Evolutionary conservation across 1,140 invertebrate genomes (phyloP).

Genomic region (Muscidifurax raptorellus): DNA sequence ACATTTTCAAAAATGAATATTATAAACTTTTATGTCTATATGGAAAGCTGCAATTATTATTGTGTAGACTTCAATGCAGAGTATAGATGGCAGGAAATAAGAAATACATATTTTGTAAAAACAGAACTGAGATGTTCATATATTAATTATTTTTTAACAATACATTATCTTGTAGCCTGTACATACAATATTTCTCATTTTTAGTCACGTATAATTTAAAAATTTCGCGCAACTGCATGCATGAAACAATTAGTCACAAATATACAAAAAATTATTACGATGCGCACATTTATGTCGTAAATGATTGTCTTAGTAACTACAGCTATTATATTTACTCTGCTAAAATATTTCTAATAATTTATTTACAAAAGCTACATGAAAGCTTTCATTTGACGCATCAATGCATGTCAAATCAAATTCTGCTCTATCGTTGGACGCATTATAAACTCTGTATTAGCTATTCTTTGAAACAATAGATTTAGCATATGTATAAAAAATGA

Average conservation of each 20-base stretch:
- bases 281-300: neutral
- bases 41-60: no score
- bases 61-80: no score
- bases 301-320: neutral
- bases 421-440: constrained; percentile 4
- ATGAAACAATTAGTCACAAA: constrained; percentile 35
- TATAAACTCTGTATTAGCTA: neutral
- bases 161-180: constrained; percentile 21
- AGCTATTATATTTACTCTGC: neutral
- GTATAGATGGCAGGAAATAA: neutral
- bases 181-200: constrained; percentile 3
- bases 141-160: constrained; percentile 46
- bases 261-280: constrained; percentile 37
- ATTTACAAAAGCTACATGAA: neutral
- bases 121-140: constrained; percentile 25
- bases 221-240: constrained; percentile 7
- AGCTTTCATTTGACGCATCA: neutral
- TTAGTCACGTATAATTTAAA: constrained; percentile 22
- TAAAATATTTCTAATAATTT: constrained; percentile 23
- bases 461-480: constrained; percentile 18
- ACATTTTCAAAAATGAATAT: no score
- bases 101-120: constrained; percentile 24
- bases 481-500: neutral
- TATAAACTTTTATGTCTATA: no score
- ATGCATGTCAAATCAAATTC: constrained; percentile 2